phyloP scores from a whole-genome alignment of 2,113 vertebrate genomes.

The Chinchilla lanigera region DNA sequence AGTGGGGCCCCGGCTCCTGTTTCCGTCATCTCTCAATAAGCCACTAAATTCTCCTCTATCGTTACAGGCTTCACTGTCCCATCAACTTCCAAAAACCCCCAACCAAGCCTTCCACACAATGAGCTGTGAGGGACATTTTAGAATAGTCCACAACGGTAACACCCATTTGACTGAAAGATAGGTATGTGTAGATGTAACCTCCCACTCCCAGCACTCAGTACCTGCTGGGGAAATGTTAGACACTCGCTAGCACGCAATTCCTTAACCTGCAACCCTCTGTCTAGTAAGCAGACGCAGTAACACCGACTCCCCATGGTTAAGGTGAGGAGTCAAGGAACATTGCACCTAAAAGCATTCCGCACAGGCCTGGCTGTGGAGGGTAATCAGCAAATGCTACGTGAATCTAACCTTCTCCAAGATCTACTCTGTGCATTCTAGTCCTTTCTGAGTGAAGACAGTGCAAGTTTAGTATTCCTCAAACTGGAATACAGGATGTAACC shows the following conservation, averaged over 20 bases:
- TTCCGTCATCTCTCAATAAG: neutral
- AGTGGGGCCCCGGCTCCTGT: neutral
- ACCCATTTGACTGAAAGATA: neutral
- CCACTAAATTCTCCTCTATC: neutral
- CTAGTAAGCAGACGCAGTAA: neutral
- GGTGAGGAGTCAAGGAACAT: neutral
- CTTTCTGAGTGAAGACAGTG: neutral
- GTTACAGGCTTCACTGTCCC: neutral
- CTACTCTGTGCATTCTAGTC: neutral
- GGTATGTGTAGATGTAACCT: neutral
- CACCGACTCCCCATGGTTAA: neutral
- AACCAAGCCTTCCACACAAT: neutral
- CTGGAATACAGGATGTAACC: neutral
- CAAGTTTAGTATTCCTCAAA: neutral
- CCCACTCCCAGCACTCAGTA: neutral
- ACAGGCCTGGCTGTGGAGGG: neutral
- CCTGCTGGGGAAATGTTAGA: neutral
- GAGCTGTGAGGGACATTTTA: neutral
- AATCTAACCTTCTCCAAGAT: neutral
- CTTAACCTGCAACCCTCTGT: neutral
- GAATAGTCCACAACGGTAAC: neutral
- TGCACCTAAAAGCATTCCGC: neutral
- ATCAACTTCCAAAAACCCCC: neutral
- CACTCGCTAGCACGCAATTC: neutral
- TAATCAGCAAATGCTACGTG: neutral